Percentiles rank a stretch among this genome's conserved stretches.
These are phyloP conservation scores for Smutsia gigantea DNA, from an alignment of 2,797 vertebrate genomes.

Conservation along the genomic window DNA sequence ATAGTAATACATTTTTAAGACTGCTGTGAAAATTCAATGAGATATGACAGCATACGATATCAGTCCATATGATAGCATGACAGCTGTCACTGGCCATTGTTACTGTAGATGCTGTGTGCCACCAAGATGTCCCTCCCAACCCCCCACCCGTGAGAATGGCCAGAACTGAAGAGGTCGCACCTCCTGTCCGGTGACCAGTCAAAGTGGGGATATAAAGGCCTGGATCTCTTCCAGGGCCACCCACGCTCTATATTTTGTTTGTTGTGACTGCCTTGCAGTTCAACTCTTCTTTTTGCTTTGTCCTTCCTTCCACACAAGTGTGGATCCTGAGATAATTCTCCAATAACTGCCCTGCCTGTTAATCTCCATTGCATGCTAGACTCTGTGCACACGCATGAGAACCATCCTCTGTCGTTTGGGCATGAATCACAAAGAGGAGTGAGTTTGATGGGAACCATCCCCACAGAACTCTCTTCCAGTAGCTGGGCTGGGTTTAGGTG, in stretches of 20 bases:
- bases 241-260: neutral
- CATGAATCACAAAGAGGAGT: neutral
- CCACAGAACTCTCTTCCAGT: neutral
- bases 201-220: neutral
- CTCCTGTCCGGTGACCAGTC: neutral
- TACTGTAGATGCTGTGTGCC: neutral
- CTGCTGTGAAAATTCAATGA: neutral
- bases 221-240: neutral
- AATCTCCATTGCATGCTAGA: neutral
- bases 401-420: neutral
- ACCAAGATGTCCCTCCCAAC: neutral
- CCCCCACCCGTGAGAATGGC: neutral
- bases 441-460: neutral
- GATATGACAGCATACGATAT: no score
- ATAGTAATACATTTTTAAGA: neutral
- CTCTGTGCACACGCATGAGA: neutral
- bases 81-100: neutral
- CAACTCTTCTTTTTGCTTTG: neutral
- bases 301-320: neutral
- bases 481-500: neutral
- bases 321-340: no score
- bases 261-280: neutral
- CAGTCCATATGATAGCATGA: neutral
- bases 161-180: neutral
- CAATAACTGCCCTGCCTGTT: neutral